Percentiles rank a stretch among this genome's conserved stretches.
These are phyloP conservation scores for Lepus timidus DNA, from an alignment of 2,113 vertebrate genomes.

Conservation along the genomic window DNA sequence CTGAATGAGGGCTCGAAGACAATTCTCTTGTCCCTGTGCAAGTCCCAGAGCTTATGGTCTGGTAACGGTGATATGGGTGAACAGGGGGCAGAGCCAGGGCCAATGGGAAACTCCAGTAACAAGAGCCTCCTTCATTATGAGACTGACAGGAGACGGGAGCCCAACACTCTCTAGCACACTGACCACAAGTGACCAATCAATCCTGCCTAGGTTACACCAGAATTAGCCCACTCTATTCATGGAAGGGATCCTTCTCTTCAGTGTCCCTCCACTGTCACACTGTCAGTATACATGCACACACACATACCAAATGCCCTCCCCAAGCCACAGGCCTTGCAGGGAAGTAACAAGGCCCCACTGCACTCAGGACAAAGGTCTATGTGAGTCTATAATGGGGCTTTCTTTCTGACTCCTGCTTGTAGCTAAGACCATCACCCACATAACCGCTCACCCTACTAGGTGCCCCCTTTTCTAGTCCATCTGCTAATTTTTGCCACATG, in stretches of 20 bases:
- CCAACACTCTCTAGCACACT: background rate
- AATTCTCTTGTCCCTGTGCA: background rate
- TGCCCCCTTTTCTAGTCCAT: background rate
- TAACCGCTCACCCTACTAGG: background rate
- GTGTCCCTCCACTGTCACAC: background rate
- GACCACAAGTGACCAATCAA: background rate
- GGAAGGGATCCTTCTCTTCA: background rate
- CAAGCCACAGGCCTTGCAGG: background rate
- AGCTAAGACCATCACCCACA: background rate
- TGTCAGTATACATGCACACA: background rate
- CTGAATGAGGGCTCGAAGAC: background rate
- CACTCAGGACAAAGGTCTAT: background rate
- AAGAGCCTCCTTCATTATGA: background rate
- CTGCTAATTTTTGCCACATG: too few species aligned
- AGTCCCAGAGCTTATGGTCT: background rate
- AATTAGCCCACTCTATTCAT: background rate
- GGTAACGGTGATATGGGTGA: background rate
- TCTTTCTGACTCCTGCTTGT: background rate
- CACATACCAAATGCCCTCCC: background rate
- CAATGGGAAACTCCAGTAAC: background rate
- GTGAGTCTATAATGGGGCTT: background rate
- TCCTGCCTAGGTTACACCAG: background rate
- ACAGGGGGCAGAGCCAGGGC: background rate
- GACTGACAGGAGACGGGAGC: background rate
- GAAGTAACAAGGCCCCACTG: background rate